Evolutionary conservation across 2,797 vertebrate species (phyloP).

Genomic region (Sphenodon punctatus): DNA sequence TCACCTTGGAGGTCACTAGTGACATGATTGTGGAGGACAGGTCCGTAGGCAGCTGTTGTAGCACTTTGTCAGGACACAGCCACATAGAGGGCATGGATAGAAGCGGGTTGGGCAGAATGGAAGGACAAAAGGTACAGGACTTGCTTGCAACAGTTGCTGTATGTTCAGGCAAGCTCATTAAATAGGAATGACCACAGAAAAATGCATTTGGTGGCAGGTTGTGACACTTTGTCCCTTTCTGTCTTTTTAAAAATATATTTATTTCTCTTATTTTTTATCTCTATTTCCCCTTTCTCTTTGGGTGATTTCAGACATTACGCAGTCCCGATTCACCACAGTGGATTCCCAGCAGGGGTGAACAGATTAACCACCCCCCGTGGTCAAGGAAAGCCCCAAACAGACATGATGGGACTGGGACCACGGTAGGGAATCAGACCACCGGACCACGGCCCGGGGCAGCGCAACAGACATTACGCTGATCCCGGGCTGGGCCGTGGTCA

Average conservation of each 20-base stretch:
- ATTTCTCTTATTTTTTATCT: background rate
- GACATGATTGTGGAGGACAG: background rate
- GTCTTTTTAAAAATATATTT: accelerated
- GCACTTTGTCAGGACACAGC: background rate
- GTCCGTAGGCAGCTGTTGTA: background rate
- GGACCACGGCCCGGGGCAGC: too few species aligned
- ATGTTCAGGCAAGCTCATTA: background rate
- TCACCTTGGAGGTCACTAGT: background rate
- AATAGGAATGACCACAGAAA: background rate
- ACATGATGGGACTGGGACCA: too few species aligned
- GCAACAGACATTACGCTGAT: too few species aligned
- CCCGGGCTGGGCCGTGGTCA: too few species aligned
- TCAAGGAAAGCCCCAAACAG: too few species aligned
- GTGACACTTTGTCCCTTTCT: background rate
- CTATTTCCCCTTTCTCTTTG: too few species aligned
- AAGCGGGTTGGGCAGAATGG: background rate
- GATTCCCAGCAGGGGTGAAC: too few species aligned
- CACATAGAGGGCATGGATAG: background rate
- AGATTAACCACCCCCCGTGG: too few species aligned
- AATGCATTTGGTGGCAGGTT: background rate
- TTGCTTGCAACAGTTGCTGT: background rate
- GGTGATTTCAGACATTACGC: too few species aligned
- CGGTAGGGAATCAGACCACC: too few species aligned
- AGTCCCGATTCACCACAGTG: too few species aligned
- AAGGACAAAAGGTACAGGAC: background rate